A percentile compares a stretch with the other conserved stretches of the same genome.
Conservation (phyloP, 2,797 vertebrate species). For the Scolopax bukidnonensis region DNA sequence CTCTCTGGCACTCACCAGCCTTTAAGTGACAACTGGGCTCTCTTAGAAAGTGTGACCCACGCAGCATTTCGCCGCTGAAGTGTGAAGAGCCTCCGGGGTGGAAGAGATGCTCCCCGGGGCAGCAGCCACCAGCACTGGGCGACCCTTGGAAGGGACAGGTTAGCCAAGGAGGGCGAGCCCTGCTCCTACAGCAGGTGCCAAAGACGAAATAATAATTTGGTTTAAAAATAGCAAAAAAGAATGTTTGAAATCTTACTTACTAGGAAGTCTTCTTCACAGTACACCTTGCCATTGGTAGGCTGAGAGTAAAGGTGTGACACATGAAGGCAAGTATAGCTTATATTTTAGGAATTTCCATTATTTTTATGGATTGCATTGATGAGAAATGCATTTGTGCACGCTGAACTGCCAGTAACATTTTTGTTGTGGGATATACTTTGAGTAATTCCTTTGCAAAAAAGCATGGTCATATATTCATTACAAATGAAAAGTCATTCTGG, state of each 20-base stretch:
- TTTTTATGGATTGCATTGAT: background rate
- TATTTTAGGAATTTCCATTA: background rate
- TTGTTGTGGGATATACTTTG: background rate
- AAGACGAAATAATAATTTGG: too few species aligned
- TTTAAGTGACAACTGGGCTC: background rate
- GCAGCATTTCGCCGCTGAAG: background rate
- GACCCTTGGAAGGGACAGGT: background rate
- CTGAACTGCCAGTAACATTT: background rate
- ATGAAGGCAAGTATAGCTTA: background rate
- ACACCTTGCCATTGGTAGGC: background rate
- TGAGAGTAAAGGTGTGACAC: background rate
- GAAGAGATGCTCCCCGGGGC: background rate
- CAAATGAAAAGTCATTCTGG: background rate
- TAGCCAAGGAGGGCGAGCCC: background rate
- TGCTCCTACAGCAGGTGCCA: background rate
- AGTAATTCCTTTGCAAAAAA: constrained; percentile 9
- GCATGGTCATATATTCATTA: background rate
- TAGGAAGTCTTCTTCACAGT: too few species aligned
- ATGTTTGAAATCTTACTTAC: too few species aligned
- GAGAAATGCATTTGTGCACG: background rate
- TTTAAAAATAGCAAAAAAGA: too few species aligned
- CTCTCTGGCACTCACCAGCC: accelerated
- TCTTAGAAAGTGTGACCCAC: background rate
- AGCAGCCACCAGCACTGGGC: background rate
- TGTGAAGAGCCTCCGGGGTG: background rate